A percentile compares a stretch with the other conserved stretches of the same genome.
Conservation (phyloP, 2,797 vertebrate species). For the Centroberyx gerrardi region DNA sequence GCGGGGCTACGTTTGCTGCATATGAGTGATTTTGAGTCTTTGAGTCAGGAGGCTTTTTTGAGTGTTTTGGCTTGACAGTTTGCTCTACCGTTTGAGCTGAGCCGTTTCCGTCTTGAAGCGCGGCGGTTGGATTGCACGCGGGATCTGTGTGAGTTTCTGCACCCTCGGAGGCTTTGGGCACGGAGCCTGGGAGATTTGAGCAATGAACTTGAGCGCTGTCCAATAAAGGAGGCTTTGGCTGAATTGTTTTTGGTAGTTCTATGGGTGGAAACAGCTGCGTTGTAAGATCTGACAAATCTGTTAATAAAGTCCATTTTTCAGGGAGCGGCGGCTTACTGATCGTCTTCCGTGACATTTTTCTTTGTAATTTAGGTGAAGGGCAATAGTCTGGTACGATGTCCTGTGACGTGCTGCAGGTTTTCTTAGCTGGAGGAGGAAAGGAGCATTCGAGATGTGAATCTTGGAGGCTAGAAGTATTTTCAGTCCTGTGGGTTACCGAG, state of each 20-base stretch:
- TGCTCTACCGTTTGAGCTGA: constrained; percentile 41
- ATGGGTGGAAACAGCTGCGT: constrained; percentile 79
- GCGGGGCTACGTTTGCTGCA: neutral
- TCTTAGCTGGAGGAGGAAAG: constrained; percentile 87
- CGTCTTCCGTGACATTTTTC: constrained; percentile 87
- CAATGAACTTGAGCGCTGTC: constrained; percentile 28
- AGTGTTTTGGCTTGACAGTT: constrained; percentile 70
- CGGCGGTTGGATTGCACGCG: neutral
- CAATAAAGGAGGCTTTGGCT: constrained; percentile 44
- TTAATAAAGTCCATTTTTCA: constrained; percentile 80
- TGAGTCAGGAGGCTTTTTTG: constrained; percentile 73
- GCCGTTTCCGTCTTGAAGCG: constrained; percentile 19
- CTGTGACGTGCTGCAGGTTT: constrained; percentile 84
- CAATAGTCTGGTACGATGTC: constrained; percentile 82
- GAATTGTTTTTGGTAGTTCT: constrained; percentile 73
- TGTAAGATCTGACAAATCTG: constrained; percentile 78
- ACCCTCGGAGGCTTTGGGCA: constrained; percentile 36
- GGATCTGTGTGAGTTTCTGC: constrained; percentile 22
- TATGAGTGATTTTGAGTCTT: constrained; percentile 25
- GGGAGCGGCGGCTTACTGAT: constrained; percentile 64
- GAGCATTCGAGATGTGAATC: constrained; percentile 78
- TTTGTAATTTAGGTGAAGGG: constrained; percentile 85
- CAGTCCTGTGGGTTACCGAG: constrained; percentile 50
- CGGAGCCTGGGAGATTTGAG: constrained; percentile 35
- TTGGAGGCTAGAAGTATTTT: constrained; percentile 52